A percentile compares a stretch with the other conserved stretches of the same genome.
Conservation (phyloP, 2,113 vertebrate genomes). For the Pithys albifrons region DNA sequence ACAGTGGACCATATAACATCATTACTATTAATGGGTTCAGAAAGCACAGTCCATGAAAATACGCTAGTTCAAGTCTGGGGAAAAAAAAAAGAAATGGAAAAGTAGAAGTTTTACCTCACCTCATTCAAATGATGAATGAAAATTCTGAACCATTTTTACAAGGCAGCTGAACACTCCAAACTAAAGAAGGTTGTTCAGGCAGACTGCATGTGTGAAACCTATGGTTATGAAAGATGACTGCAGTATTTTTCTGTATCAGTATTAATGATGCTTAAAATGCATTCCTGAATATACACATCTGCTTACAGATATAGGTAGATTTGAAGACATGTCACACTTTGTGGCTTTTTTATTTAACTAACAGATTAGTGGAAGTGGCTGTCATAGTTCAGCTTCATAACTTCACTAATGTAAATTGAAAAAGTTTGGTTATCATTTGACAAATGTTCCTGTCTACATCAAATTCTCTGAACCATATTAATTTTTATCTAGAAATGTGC, state of each 20-base stretch:
- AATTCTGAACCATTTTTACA: constrained; percentile 49
- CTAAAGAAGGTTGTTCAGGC: constrained; percentile 35
- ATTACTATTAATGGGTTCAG: constrained; percentile 66
- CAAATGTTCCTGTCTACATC: constrained; percentile 43
- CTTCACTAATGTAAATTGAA: constrained; percentile 56
- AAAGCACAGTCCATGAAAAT: constrained; percentile 59
- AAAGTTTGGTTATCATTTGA: constrained; percentile 69
- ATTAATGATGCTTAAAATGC: constrained; percentile 72
- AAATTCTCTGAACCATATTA: constrained; percentile 28
- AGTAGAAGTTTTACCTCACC: constrained; percentile 26
- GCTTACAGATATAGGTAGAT: constrained; percentile 46
- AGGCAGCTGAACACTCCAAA: constrained; percentile 54
- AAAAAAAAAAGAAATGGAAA: background rate
- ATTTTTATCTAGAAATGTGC: constrained; percentile 44
- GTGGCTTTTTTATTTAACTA: constrained; percentile 48
- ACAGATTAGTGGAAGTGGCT: constrained; percentile 49
- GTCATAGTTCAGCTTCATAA: constrained; percentile 59
- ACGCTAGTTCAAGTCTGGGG: background rate
- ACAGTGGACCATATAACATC: constrained; percentile 48
- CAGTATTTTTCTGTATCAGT: constrained; percentile 28
- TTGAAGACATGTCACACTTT: background rate
- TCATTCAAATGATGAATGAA: constrained; percentile 71
- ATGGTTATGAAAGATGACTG: constrained; percentile 61
- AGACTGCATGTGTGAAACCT: constrained; percentile 39
- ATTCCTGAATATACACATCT: constrained; percentile 63